phyloP scores from a whole-genome alignment of 2,797 vertebrate genomes.

The Phoeniculus purpureus region DNA sequence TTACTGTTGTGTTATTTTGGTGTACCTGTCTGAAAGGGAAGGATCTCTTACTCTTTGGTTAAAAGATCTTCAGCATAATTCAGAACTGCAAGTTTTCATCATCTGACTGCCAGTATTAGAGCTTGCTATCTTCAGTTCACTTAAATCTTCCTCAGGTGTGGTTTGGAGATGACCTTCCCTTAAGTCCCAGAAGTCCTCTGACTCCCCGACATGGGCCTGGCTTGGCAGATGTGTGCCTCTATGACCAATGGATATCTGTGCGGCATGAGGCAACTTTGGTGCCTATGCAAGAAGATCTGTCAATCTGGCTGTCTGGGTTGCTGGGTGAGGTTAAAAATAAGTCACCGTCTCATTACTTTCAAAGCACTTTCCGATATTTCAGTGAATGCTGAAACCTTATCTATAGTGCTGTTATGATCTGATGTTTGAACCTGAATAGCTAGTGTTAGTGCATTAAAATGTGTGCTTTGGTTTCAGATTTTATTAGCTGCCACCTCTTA shows the following conservation, averaged over 20 bases:
- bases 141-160: slow-evolving; percentile 81
- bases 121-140: background rate
- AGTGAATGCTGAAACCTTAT: background rate
- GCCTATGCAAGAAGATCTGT: slow-evolving; percentile 97
- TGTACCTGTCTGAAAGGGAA: background rate
- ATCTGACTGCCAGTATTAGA: background rate
- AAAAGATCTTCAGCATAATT: background rate
- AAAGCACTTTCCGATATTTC: background rate
- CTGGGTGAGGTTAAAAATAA: slow-evolving; percentile 82
- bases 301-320: slow-evolving; percentile 93
- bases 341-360: background rate
- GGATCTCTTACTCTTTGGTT: background rate
- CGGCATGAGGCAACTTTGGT: slow-evolving; percentile 91
- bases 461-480: background rate
- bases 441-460: background rate
- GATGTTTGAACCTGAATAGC: background rate
- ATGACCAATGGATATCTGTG: slow-evolving; percentile 95
- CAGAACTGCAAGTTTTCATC: background rate
- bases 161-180: slow-evolving; percentile 89
- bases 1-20: background rate
- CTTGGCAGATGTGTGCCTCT: slow-evolving; percentile 90
- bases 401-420: background rate
- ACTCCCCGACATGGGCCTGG: slow-evolving; percentile 90
- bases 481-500: background rate
- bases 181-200: slow-evolving; percentile 84